Conservation (phyloP, 2,113 vertebrate species). For the Microtus montanus region DNA sequence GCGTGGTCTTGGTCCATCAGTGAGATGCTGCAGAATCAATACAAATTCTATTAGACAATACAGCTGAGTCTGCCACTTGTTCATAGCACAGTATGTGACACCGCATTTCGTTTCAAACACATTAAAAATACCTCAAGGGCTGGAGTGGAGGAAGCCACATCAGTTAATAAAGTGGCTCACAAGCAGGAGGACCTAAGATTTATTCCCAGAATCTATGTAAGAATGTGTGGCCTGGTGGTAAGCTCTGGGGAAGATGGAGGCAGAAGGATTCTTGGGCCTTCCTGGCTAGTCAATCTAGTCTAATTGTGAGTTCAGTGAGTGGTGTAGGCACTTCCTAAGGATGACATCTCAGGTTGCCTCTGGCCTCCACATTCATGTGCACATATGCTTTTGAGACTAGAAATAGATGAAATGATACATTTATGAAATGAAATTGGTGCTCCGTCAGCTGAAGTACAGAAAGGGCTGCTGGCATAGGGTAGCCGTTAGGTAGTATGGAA, state of each 20-base stretch:
- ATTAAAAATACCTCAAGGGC: neutral
- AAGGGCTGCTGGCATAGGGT: neutral
- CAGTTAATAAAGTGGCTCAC: neutral
- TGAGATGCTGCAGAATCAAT: conserved; percentile 5
- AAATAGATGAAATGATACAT: neutral
- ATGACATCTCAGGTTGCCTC: too few relatives aligned
- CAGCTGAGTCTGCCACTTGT: neutral
- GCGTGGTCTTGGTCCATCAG: neutral
- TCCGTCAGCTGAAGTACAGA: neutral
- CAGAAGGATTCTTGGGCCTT: neutral
- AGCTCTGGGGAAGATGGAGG: too few relatives aligned
- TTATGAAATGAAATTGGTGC: neutral
- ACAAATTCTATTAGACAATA: neutral
- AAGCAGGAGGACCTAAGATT: neutral
- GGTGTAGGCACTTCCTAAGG: neutral
- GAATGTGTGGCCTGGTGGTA: neutral
- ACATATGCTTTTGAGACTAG: neutral
- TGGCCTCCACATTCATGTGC: neutral
- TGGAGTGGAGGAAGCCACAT: neutral
- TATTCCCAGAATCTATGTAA: neutral
- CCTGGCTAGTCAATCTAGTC: too few relatives aligned
- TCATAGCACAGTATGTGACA: neutral
- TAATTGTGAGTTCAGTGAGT: neutral
- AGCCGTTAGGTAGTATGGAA: neutral
- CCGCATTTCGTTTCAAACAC: neutral